These are phyloP conservation scores for Sylvilagus floridanus DNA, from an alignment of 2,797 vertebrate species.

Conservation along the genomic window DNA sequence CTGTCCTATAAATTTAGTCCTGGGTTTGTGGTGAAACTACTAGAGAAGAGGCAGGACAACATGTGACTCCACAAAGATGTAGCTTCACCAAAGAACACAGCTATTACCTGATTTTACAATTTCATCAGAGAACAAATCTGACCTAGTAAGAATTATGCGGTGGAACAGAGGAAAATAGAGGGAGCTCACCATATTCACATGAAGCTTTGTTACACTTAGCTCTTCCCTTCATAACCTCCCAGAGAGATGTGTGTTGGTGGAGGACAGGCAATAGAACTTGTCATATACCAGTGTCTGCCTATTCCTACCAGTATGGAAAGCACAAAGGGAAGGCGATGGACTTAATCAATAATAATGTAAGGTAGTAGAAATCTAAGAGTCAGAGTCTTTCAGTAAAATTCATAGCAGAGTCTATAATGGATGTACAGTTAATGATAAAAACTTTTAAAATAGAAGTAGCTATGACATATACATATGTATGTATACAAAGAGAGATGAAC, in stretches of 20 bases:
- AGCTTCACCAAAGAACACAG: not conserved
- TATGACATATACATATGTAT: not conserved
- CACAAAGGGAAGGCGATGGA: not conserved
- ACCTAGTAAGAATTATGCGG: not conserved
- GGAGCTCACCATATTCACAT: not conserved
- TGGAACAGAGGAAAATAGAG: not conserved
- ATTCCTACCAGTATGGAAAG: not conserved
- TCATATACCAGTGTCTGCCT: not conserved
- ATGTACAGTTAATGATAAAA: not conserved
- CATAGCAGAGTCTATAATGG: not conserved
- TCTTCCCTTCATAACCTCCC: not conserved
- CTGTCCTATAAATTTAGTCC: conserved; percentile 8
- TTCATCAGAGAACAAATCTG: not conserved
- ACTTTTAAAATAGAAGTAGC: not conserved
- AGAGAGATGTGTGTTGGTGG: not conserved
- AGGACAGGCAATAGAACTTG: not conserved
- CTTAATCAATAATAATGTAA: not conserved
- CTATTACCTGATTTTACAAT: not conserved
- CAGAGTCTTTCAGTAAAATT: not conserved
- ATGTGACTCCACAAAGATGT: not conserved
- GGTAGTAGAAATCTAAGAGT: not conserved
- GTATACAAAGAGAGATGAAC: not conserved
- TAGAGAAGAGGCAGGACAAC: not conserved
- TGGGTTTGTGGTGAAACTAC: not conserved
- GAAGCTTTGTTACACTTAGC: not conserved